Conservation (phyloP, 92 coral and sea anemone species). For the Hydrozoanthus gracilis region DNA sequence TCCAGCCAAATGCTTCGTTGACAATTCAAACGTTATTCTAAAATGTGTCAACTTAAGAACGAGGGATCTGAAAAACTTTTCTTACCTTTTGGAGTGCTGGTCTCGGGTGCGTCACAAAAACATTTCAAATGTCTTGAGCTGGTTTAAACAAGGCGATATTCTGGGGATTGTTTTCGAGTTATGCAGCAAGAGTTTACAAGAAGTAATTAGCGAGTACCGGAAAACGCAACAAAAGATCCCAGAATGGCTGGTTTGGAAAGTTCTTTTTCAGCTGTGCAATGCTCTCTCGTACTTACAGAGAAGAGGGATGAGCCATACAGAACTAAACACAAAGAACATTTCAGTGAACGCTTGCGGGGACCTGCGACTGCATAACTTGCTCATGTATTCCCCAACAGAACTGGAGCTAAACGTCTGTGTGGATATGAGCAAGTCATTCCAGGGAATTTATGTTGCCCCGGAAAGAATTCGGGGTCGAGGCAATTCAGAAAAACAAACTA, state of each 20-base stretch:
- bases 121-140: constrained; percentile 59
- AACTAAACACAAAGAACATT: constrained; percentile 62
- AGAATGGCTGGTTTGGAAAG: constrained; percentile 73
- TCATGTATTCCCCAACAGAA: constrained; percentile 68
- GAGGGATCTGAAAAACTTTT: constrained; percentile 17
- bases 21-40: constrained; percentile 63
- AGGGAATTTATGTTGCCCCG: constrained; percentile 78
- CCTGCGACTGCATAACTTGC: constrained; percentile 66
- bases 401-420: constrained; percentile 62
- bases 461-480: constrained; percentile 73
- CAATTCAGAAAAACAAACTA: constrained; percentile 58
- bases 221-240: constrained; percentile 44
- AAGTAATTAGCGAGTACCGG: constrained; percentile 61
- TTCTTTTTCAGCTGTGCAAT: constrained; percentile 67
- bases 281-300: constrained; percentile 72
- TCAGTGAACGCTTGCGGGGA: constrained; percentile 72
- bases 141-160: constrained; percentile 65
- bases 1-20: constrained; percentile 65
- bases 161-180: constrained; percentile 72
- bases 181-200: constrained; percentile 59
- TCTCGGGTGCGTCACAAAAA: constrained; percentile 59
- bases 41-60: constrained; percentile 66
- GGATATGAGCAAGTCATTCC: constrained; percentile 58
- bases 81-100: constrained; percentile 63
- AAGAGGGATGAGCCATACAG: constrained; percentile 62